Evolutionary conservation across 2,113 vertebrate genomes (phyloP).

Genomic region (Heptranchias perlo): DNA sequence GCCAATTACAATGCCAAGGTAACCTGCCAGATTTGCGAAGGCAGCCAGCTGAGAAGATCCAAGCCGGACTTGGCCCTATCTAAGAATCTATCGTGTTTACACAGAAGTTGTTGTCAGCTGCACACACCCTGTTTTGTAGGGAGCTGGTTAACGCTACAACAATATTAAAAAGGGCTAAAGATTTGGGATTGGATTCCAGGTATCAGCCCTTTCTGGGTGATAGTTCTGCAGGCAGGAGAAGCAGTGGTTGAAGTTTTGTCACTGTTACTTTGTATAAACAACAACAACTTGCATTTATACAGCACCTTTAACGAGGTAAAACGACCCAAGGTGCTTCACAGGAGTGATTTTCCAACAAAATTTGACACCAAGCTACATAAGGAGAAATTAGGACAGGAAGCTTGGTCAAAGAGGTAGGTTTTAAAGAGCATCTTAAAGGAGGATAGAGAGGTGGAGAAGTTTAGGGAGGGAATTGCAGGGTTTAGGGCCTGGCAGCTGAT

Average conservation of each 20-base stretch:
- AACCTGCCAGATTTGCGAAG: not conserved
- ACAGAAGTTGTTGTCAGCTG: too few relatives aligned
- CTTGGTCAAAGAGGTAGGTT: too few relatives aligned
- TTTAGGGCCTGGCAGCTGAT: too few relatives aligned
- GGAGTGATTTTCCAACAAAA: too few relatives aligned
- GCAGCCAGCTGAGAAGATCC: not conserved
- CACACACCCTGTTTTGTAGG: not conserved
- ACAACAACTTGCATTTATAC: too few relatives aligned
- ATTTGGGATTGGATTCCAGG: not conserved
- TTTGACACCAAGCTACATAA: too few relatives aligned
- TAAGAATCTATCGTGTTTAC: not conserved
- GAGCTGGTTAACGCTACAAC: not conserved
- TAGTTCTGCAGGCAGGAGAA: not conserved
- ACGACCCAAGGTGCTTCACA: too few relatives aligned
- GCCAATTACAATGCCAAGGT: not conserved
- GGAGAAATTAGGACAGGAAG: too few relatives aligned
- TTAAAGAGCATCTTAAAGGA: too few relatives aligned
- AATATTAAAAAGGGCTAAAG: not conserved
- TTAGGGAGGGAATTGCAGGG: too few relatives aligned
- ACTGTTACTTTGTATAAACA: not conserved
- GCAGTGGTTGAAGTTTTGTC: not conserved
- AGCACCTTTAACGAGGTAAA: too few relatives aligned
- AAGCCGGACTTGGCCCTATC: not conserved
- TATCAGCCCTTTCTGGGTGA: not conserved
- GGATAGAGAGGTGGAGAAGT: too few relatives aligned